Base-by-base conservation (phyloP, 2,888 invertebrate species). In the Hipparchia semele region DNA sequence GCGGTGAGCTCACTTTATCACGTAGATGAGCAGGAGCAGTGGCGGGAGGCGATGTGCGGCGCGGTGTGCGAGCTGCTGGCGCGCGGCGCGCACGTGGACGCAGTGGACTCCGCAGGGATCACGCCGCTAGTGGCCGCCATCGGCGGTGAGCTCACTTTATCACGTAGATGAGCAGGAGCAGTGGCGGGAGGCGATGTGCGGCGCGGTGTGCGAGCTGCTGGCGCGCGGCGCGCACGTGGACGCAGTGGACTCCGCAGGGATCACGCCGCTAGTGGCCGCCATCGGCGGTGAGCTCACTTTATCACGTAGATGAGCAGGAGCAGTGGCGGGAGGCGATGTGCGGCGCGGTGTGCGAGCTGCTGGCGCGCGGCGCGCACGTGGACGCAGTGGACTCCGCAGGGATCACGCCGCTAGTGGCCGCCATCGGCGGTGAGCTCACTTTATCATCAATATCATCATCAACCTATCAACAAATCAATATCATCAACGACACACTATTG, bases 151-250 rank as follows among this genome's bases (percentile, higher is more conserved):
- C 9, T 23, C 39, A 53, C 12, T 33, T 61, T 39, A 39, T 39
- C 39, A 39, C 5, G 2, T 39, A 89, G 91, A 90, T 9, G 87
- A 88, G 3, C 77, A 87, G 1, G 84, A 83, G 1, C 84, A 83
- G 68, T 86, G 86, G 83, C 82, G 84, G 62, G 90, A 88, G 71
- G 78, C 90, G 1, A 75, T 92, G 23, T 88, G 90, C 75, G 88
- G 84, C 0, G 89, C 90, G 5, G 92, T 91, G 53, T 87, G 87
- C 77, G 93, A 92, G 80, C 83, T 95, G 73, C 87, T 96, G 39
- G 95, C 96, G 75, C 95, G 96, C 60, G 98, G 98, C 8, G 97
- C 98, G 3, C 98, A 98, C 84, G 95, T 96, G 79, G 98, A 98
- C 86, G 96, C 96, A 3, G 96, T 97, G 45, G 98, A 98, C 87